Evolutionary conservation across 2,113 vertebrate genomes (phyloP).

Genomic region (Irena cyanogastra): DNA sequence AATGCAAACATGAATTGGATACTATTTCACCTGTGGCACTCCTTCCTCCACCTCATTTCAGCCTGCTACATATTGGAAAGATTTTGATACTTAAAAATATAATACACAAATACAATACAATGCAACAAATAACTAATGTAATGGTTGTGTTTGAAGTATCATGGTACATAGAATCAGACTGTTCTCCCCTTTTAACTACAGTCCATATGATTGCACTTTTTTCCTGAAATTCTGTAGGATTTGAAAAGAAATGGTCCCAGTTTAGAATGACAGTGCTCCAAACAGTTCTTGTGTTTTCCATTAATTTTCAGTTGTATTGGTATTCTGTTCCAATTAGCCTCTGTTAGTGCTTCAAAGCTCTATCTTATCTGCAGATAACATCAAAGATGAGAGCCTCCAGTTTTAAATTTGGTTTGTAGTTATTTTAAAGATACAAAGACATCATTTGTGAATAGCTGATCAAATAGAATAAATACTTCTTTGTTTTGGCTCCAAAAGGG

Average conservation of each 20-base stretch:
- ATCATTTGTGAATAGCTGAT: conserved; percentile 74
- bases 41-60: not conserved
- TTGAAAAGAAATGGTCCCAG: not conserved
- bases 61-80: not conserved
- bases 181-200: not conserved
- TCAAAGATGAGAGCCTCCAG: conserved; percentile 71
- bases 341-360: conserved; percentile 66
- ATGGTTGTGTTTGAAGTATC: not conserved
- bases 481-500: conserved; percentile 60
- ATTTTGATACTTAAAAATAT: not conserved
- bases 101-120: not conserved
- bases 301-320: conserved; percentile 58
- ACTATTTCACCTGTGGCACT: not conserved
- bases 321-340: conserved; percentile 73
- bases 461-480: conserved; percentile 71
- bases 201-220: not conserved
- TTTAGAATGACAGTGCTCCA: conserved; percentile 12
- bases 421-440: conserved; percentile 71
- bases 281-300: conserved; percentile 34
- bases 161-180: not conserved
- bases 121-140: not conserved
- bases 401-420: conserved; percentile 69
- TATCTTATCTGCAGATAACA: conserved; percentile 71
- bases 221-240: not conserved
- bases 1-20: not conserved